phyloP scores from a whole-genome alignment of 2,888 invertebrate genomes.

The Drosophila falleni region DNA sequence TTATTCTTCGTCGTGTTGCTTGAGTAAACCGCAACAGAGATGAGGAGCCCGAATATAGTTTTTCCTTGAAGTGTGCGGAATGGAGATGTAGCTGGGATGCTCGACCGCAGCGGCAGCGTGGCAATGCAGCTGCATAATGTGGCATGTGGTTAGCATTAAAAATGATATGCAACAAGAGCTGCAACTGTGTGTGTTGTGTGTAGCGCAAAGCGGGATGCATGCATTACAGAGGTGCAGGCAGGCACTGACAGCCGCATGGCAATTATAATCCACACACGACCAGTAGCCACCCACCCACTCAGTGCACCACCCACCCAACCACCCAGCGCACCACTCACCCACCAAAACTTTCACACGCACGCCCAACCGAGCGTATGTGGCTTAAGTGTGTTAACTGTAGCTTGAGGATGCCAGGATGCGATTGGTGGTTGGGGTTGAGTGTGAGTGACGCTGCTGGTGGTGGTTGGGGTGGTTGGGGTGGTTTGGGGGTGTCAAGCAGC shows the following conservation, averaged over 20 bases:
- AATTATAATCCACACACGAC: conserved; percentile 79
- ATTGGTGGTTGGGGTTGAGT: conserved; percentile 8
- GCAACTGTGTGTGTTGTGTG: conserved; percentile 45
- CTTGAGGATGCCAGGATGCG: conserved; percentile 34
- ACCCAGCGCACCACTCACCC: conserved; percentile 19
- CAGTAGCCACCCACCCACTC: conserved; percentile 23
- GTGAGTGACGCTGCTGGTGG: not conserved
- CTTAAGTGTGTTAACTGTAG: conserved; percentile 73
- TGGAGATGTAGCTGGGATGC: conserved; percentile 30
- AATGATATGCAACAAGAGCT: conserved; percentile 79
- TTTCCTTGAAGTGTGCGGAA: conserved; percentile 31
- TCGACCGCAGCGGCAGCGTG: conserved; percentile 71
- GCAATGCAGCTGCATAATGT: conserved; percentile 79
- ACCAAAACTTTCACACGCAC: conserved; percentile 45
- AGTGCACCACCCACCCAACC: conserved; percentile 8
- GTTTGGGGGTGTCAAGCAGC: conserved; percentile 47
- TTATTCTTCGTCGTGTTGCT: conserved; percentile 77
- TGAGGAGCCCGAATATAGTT: conserved; percentile 15
- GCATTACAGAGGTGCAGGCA: conserved; percentile 62
- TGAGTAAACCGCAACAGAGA: conserved; percentile 62
- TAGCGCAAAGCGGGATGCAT: not conserved
- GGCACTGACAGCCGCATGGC: conserved; percentile 79
- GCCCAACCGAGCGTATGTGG: conserved; percentile 52
- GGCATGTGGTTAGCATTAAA: conserved; percentile 83
- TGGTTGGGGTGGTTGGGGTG: conserved; percentile 4